phyloP scores from a whole-genome alignment of 2,797 vertebrate genomes.

The Enoplosus armatus region DNA sequence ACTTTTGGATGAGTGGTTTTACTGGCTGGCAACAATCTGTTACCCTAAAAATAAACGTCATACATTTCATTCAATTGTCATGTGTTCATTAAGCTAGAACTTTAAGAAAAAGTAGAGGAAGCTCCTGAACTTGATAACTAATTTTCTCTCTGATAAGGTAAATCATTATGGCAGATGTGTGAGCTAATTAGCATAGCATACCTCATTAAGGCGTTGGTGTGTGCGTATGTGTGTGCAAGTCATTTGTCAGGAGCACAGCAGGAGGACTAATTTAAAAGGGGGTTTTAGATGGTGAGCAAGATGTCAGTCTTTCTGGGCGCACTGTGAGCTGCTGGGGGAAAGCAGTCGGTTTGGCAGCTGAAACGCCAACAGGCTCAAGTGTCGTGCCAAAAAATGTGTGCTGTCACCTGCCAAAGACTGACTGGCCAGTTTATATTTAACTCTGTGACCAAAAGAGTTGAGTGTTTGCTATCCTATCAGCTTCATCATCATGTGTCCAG shows the following conservation, averaged over 20 bases:
- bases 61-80: slow-evolving; percentile 16
- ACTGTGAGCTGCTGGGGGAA: slow-evolving; percentile 22
- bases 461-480: slow-evolving; percentile 40
- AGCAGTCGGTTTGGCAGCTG: slow-evolving; percentile 49
- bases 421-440: slow-evolving; percentile 66
- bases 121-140: slow-evolving; percentile 28
- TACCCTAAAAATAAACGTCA: slow-evolving; percentile 4
- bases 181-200: slow-evolving; percentile 66
- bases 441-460: slow-evolving; percentile 38
- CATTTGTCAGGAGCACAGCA: slow-evolving; percentile 55
- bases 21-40: not conserved
- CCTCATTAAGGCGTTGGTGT: slow-evolving; percentile 59
- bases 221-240: slow-evolving; percentile 23
- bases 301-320: slow-evolving; percentile 48
- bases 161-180: slow-evolving; percentile 64
- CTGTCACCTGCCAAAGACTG: slow-evolving; percentile 64
- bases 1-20: slow-evolving; percentile 6
- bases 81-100: slow-evolving; percentile 32
- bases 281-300: slow-evolving; percentile 60
- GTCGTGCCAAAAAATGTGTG: slow-evolving; percentile 54
- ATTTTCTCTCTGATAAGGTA: slow-evolving; percentile 62
- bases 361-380: slow-evolving; percentile 32
- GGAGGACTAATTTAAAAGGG: slow-evolving; percentile 53
- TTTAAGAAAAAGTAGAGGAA: not conserved
- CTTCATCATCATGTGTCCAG: slow-evolving; percentile 4